Base-by-base conservation (phyloP, 2,797 vertebrate species). In the Lutjanus argentimaculatus region DNA sequence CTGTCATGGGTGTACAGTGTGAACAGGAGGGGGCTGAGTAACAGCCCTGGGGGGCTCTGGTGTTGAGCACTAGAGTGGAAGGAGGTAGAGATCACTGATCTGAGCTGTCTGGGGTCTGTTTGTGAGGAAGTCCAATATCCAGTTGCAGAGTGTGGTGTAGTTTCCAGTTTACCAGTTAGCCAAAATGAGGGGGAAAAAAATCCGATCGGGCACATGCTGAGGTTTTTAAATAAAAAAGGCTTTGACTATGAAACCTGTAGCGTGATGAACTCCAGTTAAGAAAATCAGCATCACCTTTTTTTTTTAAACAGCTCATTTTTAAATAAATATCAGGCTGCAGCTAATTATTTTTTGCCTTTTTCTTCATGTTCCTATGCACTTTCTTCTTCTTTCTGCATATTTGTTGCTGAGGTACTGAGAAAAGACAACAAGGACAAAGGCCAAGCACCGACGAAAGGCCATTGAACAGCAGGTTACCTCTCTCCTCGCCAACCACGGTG, bases 401-500 rank as follows among this genome's bases (percentile, higher is more conserved):
- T 78, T 80, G 76, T 66, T 43, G 67, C 58, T 11, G 63, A 87
- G 82, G 71, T 42, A 36, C 68, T 15, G 42, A 80, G 70, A 83
- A 80, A 84, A 88, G 80, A 88, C 77, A 82, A 78, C 66, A 87
- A 82, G 59, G 79, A 90, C 79, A 90, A 91, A 91, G 91, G 86
- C 75, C 82, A 67, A 75, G 71, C 65, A 53, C 57, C 1, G 25
- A 78, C 84, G 82, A 95, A 95, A 95, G 95, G 94, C 94, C 91
- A 84, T 75, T 65, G 93, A 95, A 92, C 95, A 95, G 95, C 95
- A 89, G 94, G 95, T 87, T 72, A 78, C 90, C 89, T 81, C 88
- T 91, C 91, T 90, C 79, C 84, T 88, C 79, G 64, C 90, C 90
- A 90, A 80, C 86, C 80, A 67, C 62, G 15, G 80, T 85, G 89